These are phyloP conservation scores for Sebastes alutus DNA, from an alignment of 2,797 vertebrate genomes.

Conservation along the genomic window DNA sequence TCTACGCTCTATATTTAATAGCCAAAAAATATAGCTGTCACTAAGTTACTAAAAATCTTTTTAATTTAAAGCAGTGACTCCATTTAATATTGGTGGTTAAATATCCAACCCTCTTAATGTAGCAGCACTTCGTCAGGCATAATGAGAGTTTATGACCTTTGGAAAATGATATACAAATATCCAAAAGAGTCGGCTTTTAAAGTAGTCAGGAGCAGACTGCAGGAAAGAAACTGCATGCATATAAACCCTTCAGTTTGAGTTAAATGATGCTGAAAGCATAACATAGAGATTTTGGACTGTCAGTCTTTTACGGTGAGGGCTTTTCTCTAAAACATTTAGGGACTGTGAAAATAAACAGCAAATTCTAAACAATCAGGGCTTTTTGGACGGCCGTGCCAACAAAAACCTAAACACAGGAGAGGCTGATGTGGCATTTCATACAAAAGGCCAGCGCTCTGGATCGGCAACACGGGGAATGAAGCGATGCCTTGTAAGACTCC, in stretches of 20 bases:
- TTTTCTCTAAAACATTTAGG: constrained; percentile 76
- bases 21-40: not conserved
- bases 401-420: constrained; percentile 78
- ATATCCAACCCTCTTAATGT: constrained; percentile 23
- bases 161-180: constrained; percentile 42
- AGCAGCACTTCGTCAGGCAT: constrained; percentile 22
- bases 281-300: constrained; percentile 71
- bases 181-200: constrained; percentile 55
- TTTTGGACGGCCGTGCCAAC: constrained; percentile 60
- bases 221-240: constrained; percentile 48
- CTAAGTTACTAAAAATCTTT: not conserved
- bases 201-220: constrained; percentile 35
- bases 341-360: constrained; percentile 84
- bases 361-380: constrained; percentile 75
- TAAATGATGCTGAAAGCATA: constrained; percentile 80
- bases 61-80: not conserved
- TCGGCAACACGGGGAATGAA: constrained; percentile 70
- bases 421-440: constrained; percentile 59
- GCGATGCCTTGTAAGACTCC: constrained; percentile 78
- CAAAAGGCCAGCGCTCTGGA: constrained; percentile 56
- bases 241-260: constrained; percentile 68
- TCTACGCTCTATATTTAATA: not conserved
- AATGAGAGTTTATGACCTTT: constrained; percentile 50
- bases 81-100: constrained; percentile 5
- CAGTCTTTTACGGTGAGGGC: constrained; percentile 46